phyloP scores from a whole-genome alignment of 2,797 vertebrate genomes.

The Chiroxiphia lanceolata region DNA sequence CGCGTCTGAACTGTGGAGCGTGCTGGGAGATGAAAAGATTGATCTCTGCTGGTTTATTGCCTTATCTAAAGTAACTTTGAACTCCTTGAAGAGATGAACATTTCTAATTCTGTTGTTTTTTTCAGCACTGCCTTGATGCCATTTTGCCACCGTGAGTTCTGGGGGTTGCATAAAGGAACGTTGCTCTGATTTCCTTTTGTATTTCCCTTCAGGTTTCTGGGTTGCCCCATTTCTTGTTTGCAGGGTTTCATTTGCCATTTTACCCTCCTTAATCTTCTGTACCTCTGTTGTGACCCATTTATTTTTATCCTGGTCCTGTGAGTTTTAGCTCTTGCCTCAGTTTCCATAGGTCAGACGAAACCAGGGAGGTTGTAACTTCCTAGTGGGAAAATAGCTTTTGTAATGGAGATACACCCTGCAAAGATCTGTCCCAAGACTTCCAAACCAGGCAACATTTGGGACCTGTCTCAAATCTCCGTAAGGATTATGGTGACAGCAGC shows the following conservation, averaged over 20 bases:
- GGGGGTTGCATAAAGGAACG: background rate
- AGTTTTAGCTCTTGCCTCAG: background rate
- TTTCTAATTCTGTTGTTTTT: background rate
- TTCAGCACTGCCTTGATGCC: background rate
- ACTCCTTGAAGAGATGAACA: background rate
- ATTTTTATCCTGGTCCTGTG: background rate
- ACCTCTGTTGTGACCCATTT: background rate
- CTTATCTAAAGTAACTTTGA: slow-evolving; percentile 15
- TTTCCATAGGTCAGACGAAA: background rate
- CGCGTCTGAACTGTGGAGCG: background rate
- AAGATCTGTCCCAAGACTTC: background rate
- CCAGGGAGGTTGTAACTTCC: background rate
- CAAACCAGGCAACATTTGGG: background rate
- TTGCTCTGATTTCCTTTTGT: background rate
- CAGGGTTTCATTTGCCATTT: background rate
- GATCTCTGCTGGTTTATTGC: slow-evolving; percentile 23
- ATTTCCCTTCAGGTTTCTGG: background rate
- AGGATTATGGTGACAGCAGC: background rate
- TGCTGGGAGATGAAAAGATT: background rate
- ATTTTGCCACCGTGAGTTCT: background rate
- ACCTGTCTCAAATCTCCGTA: background rate
- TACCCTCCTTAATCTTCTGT: background rate
- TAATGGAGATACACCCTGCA: background rate
- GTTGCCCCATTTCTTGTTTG: background rate
- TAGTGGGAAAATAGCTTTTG: background rate